A percentile compares a stretch with the other conserved stretches of the same genome.
phyloP scores from a whole-genome alignment of 2,888 invertebrate species.

The Cataglyphis albicans region DNA sequence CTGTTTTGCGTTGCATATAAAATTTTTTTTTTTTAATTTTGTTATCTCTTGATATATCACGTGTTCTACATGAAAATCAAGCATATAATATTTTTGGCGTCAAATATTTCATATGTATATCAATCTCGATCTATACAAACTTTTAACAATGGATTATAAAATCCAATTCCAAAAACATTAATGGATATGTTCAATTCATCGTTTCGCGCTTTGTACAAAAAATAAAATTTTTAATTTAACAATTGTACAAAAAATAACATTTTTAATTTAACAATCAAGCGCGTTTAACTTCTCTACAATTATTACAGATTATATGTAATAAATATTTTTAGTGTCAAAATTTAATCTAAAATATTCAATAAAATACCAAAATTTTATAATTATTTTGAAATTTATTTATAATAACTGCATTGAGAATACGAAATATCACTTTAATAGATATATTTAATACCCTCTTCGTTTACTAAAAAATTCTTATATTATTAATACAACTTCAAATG shows the following conservation, averaged over 20 bases:
- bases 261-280: neutral
- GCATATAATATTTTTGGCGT: constrained; percentile 1
- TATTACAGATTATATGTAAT: neutral
- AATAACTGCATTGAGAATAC: neutral
- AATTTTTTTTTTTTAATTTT: neutral
- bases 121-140: neutral
- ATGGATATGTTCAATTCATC: neutral
- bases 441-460: neutral
- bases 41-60: neutral
- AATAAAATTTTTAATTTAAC: constrained; percentile 11
- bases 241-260: neutral
- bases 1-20: neutral
- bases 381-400: neutral
- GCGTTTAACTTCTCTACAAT: neutral
- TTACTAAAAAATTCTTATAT: neutral
- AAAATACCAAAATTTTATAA: neutral
- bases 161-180: neutral
- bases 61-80: neutral
- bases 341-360: constrained; percentile 5
- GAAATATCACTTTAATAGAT: neutral
- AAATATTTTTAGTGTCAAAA: neutral
- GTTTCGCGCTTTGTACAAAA: neutral
- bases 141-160: neutral
- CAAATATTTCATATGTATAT: neutral
- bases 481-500: neutral